Base-by-base conservation (phyloP, 2,797 vertebrate genomes). In the Chromis chromis region DNA sequence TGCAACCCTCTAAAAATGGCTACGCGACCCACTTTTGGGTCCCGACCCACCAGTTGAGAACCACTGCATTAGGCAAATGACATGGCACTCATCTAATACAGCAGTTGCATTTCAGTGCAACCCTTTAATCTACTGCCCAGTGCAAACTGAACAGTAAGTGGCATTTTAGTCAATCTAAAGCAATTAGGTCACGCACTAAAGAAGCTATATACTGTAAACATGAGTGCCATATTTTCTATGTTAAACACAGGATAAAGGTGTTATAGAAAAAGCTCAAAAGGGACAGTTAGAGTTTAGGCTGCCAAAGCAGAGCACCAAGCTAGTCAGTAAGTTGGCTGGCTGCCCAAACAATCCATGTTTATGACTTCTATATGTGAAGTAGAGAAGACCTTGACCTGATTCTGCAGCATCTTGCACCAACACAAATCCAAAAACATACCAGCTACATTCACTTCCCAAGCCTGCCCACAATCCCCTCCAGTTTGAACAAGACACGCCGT, bases 381-480 rank as follows among this genome's bases (percentile, higher is more conserved):
- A 76, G 77, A 83, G 66, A 25, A 73, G 85, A 79, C 82, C 88
- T 86, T 88, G 87, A 83, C 79, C 57, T 65, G 53, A 22, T 72
- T 83, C 56, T 53, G 42, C 54, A 39, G 48, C 48, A 44, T 82
- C 74, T 78, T 76, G 36, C 1, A 4, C 68, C 70, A 79, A 78
- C 13, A 53, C 78, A 86, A 88, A 75, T 73, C 69, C 82, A 72
- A 36, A 70, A 70, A 28, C 67, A 88, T 83, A 86, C 57, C 58
- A 60, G 14, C 14, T 58, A 21, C 19, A 49, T 67, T 76, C 54
- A 75, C 63, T 79, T 60, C 52, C 52, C 4, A 6, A 70, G 46
- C 54, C 44, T 50, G 62, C 13, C 71, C 49, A 31, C 14, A 33
- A 31, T 22, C 31, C 25, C 3, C 25, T 61, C 61, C 44, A 64